phyloP scores from a whole-genome alignment of 2,797 vertebrate genomes.

The Paratrypauchen microcephalus region DNA sequence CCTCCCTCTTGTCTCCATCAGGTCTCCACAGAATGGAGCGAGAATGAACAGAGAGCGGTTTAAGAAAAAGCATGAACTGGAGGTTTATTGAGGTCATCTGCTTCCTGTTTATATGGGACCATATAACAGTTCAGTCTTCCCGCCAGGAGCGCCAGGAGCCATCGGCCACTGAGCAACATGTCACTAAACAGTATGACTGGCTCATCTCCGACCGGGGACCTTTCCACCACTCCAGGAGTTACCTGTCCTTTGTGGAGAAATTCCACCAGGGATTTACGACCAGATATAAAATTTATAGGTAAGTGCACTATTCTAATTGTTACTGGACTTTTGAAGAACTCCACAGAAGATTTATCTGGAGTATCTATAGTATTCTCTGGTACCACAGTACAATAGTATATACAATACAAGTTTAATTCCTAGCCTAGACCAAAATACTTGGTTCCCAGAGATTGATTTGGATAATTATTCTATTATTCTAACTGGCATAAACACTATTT shows the following conservation, averaged over 20 bases:
- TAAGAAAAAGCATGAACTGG: constrained; percentile 99
- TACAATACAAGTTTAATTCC: background rate
- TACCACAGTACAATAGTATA: background rate
- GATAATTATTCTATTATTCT: too few species aligned
- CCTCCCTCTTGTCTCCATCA: constrained; percentile 60
- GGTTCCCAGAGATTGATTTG: too few species aligned
- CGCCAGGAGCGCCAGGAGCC: constrained; percentile 95
- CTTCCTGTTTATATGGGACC: constrained; percentile 99
- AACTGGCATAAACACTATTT: background rate
- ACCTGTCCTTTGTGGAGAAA: constrained; percentile 99
- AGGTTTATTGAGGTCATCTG: constrained; percentile 99
- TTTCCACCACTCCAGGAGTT: constrained; percentile 99
- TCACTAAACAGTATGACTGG: constrained; percentile 99
- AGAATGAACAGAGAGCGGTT: constrained; percentile 99
- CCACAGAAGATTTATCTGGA: background rate
- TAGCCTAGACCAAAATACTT: background rate
- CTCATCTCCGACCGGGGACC: constrained; percentile 99
- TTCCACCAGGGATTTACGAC: constrained; percentile 99
- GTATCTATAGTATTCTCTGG: background rate
- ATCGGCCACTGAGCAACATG: constrained; percentile 95
- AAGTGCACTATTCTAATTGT: constrained; percentile 65
- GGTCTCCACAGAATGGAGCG: constrained; percentile 99
- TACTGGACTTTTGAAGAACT: constrained; percentile 39
- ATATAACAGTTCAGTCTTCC: constrained; percentile 97
- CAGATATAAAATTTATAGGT: constrained; percentile 99